phyloP scores from a whole-genome alignment of 2,888 invertebrate species.

The Sicus ferrugineus region DNA sequence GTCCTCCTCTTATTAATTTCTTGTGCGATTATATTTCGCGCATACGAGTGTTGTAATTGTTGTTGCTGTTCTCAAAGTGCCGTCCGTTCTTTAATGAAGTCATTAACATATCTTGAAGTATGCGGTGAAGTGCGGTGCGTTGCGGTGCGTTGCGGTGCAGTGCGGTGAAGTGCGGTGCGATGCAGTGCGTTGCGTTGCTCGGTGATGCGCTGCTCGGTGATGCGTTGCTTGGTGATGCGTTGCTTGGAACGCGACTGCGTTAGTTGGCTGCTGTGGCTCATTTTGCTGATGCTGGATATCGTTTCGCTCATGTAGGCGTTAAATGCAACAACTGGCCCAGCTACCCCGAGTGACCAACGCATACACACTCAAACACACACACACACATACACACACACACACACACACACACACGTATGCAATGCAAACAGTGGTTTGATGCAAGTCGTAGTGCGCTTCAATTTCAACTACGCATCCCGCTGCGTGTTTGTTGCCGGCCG shows the following conservation, averaged over 20 bases:
- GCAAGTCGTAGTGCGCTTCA: not conserved
- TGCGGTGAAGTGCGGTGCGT: not conserved
- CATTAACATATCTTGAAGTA: constrained; percentile 30
- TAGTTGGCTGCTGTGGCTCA: not conserved
- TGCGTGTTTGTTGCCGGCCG: not conserved
- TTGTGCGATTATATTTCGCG: not conserved
- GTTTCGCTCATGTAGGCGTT: constrained; percentile 23
- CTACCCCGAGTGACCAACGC: not conserved
- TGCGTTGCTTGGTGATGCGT: not conserved
- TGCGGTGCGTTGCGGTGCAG: too few species aligned
- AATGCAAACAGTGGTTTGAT: not conserved
- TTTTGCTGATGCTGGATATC: constrained; percentile 3
- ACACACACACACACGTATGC: too few species aligned
- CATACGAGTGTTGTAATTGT: not conserved
- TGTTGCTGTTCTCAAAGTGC: not conserved
- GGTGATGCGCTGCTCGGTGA: not conserved
- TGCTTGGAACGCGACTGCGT: not conserved
- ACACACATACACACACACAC: not conserved
- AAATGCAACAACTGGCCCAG: not conserved
- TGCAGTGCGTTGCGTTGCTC: constrained; percentile 5
- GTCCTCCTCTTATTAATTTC: not conserved
- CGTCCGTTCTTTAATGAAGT: constrained; percentile 28
- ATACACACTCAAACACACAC: constrained; percentile 1
- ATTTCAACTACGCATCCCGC: not conserved
- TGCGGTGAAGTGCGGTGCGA: too few species aligned